phyloP scores from a whole-genome alignment of 1,140 invertebrate species.

The Delia radicum region DNA sequence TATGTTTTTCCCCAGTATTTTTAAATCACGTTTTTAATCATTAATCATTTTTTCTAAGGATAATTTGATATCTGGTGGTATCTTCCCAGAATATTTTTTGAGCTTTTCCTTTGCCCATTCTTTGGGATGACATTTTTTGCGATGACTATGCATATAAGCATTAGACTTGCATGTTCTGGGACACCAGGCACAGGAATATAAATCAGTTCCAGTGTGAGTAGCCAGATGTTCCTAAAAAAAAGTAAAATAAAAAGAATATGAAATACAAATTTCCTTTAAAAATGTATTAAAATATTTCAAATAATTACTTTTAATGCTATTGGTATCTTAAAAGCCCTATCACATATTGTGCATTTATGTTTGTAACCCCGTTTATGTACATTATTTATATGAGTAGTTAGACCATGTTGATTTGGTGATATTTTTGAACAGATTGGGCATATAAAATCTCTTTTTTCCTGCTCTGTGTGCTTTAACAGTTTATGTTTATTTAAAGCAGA shows the following conservation, averaged over 20 bases:
- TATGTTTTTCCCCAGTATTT: too few relatives aligned
- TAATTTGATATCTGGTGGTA: background rate
- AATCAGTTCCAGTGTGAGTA: constrained; percentile 43
- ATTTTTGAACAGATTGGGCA: constrained; percentile 43
- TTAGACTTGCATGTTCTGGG: constrained; percentile 49
- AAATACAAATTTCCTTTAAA: too few relatives aligned
- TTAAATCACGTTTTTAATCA: too few relatives aligned
- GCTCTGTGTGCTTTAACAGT: constrained; percentile 44
- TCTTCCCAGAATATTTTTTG: constrained; percentile 18
- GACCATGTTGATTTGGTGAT: constrained; percentile 41
- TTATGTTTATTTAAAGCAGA: constrained; percentile 44
- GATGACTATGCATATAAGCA: constrained; percentile 52
- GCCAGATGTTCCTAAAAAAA: constrained; percentile 49
- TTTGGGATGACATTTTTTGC: constrained; percentile 47
- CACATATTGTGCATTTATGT: constrained; percentile 45
- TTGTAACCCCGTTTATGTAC: constrained; percentile 39
- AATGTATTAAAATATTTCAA: too few relatives aligned
- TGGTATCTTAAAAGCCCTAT: constrained; percentile 46
- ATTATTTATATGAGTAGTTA: constrained; percentile 44
- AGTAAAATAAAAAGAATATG: background rate
- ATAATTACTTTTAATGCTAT: constrained; percentile 38
- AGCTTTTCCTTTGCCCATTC: constrained; percentile 43
- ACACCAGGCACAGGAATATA: constrained; percentile 50
- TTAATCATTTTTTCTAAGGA: background rate
- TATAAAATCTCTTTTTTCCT: constrained; percentile 39